Evolutionary conservation across 2,113 vertebrate genomes (phyloP), one percentile per base, ranked within the genome.

Genomic region (Spea multiplicata): DNA sequence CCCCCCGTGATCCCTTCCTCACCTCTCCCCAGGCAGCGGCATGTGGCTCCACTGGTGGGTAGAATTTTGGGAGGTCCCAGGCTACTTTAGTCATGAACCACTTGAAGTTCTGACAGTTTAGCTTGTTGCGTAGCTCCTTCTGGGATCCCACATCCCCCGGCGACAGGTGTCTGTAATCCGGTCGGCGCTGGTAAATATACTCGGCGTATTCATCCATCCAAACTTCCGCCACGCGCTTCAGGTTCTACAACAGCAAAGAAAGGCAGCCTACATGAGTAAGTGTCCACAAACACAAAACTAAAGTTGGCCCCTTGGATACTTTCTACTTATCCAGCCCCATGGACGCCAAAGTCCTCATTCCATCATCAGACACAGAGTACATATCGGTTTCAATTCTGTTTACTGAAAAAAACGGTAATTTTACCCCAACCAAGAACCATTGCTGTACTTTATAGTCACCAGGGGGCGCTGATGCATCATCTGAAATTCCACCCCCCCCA

Each of bases 191-290:
- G 90, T 98, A 99, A 44, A 99, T 93, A 83, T 90, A 96, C 70
- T 99, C 97, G 0, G 96, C 96, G 0, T 94, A 99, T n/a, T 98
- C 96, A 0, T 99, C 97, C 97, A 99, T 99, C 97, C 97, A 99
- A 61, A 99, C 97, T 83, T 99, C 97, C 0, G 97, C 97, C 82
- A 99, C 97, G 0, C 97, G 91, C 85, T 99, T 99, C 74, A 99
- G 84, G 86, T 99, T 99, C 97, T 99, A 86, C 0, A 81, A 52
- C 44, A 55, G 30, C 30, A 30, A 30, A 30, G 30, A 30, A 30
- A 30, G 30, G 30, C 30, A 30, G 30, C 30, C 30, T 30, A 30
- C 30, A 2, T 30, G 30, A 30, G 2, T 30, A 30, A 30, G 30
- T 30, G 30, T 30, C 30, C 30, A 30, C 30, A 30, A 30, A 30